Evolutionary conservation across 2,797 vertebrate species (phyloP).

Genomic region (Stomatorhinus walkeri): DNA sequence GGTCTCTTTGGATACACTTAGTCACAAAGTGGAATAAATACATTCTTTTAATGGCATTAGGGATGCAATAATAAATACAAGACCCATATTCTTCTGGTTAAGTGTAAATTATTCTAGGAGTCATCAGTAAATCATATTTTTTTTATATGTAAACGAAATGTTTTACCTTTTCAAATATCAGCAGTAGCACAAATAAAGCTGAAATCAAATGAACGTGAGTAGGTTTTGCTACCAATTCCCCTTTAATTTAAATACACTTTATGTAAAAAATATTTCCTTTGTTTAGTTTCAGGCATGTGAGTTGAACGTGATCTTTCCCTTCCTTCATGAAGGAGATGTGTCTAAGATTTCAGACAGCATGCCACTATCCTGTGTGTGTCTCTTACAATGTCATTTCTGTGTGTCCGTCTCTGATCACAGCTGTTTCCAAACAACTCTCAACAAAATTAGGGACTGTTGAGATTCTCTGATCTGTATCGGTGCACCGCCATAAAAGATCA

Average conservation of each 20-base stretch:
- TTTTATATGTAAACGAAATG: background rate
- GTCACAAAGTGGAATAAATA: conserved; percentile 11
- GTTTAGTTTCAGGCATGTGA: background rate
- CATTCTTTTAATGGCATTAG: background rate
- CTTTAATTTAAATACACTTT: background rate
- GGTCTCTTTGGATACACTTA: conserved; percentile 12
- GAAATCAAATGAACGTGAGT: background rate
- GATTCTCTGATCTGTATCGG: background rate
- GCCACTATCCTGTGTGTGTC: background rate
- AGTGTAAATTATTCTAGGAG: background rate
- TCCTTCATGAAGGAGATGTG: background rate
- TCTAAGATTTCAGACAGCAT: background rate
- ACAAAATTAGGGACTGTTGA: background rate
- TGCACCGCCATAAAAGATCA: background rate
- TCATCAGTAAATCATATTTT: background rate
- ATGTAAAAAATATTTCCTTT: background rate
- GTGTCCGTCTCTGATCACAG: background rate
- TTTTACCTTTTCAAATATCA: background rate
- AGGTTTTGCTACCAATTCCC: background rate
- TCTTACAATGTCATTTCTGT: background rate
- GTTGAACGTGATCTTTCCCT: background rate
- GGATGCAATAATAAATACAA: background rate
- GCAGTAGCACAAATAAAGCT: background rate
- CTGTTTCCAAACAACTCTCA: background rate
- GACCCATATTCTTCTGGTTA: background rate